phyloP scores from a whole-genome alignment of 2,888 invertebrate species.

The Candidula unifasciata region DNA sequence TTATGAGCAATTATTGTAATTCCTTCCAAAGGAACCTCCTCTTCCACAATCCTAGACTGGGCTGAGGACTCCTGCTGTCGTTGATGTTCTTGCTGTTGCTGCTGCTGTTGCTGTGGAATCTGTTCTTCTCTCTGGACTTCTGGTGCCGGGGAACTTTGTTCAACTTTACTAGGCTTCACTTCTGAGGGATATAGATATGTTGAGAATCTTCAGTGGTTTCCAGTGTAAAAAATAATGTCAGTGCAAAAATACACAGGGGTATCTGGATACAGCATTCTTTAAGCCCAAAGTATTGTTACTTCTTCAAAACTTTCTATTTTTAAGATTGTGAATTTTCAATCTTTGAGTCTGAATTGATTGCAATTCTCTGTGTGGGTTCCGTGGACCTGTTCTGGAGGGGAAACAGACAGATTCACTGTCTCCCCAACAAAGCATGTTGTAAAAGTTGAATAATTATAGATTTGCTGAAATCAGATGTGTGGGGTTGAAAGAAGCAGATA shows the following conservation, averaged over 20 bases:
- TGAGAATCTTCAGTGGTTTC: background rate
- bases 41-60: background rate
- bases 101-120: constrained; percentile 1
- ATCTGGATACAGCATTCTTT: no score
- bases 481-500: no score
- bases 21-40: constrained; percentile 59
- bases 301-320: no score
- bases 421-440: no score
- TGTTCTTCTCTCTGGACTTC: constrained; percentile 20
- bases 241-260: background rate
- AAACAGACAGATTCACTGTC: no score
- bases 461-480: no score
- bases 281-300: no score
- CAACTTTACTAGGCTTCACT: constrained; percentile 43
- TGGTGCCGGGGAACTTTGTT: constrained; percentile 1
- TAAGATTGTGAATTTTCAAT: no score
- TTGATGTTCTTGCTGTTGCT: constrained; percentile 4
- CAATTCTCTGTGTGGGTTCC: no score
- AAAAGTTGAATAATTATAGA: no score
- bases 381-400: no score
- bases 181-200: constrained; percentile 26
- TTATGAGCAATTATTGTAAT: constrained; percentile 56
- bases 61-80: constrained; percentile 20
- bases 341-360: no score
- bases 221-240: background rate